Base-by-base conservation (phyloP, 2,888 invertebrate species). In the Lasioglossum morio region DNA sequence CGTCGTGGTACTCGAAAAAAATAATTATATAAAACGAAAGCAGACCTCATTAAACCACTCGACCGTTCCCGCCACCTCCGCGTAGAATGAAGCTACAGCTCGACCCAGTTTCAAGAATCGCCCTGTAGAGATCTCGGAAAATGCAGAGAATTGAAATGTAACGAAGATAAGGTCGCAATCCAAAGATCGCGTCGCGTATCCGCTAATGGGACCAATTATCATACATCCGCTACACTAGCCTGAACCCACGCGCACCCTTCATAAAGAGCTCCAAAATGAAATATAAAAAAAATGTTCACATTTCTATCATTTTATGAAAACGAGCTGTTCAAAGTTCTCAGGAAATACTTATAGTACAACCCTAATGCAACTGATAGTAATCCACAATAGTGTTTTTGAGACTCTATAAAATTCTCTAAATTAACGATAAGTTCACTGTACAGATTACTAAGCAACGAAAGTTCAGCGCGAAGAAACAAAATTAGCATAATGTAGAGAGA, bases 1-100 rank as follows among this genome's bases (percentile, higher is more conserved):
- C 19, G n/a, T 27, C 27, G 48, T 12, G 27, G 30, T 30, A 48
- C 73, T 73, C 14, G 53, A 53, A 30, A 53, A 46, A 48, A 48
- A 27, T 53, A 73, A 48, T 73, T 73, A 27, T 19, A 53, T 73
- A 30, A 48, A 30, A 48, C n/a, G 27, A 72, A 72, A 30, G 30
- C 46, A 30, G 48, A 34, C 73, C 73, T 73, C 73, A 53, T 73
- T 73, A 73, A 73, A 48, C 73, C 48, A 73, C 48, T 34, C 48
- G 48, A 53, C 73, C 34, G 73, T 73, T 73, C 19, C 34, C 48
- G 34, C 53, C 19, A 53, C 34, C 73, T 34, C 23, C 34, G 34
- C 43, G 19, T 53, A 53, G 53, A 53, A 46, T 12, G 19, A 46
- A 30, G 34, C 48, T 70, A 53, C 34, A 73, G 34, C 73, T 53